Evolutionary conservation across 2,113 vertebrate genomes (phyloP).

Genomic region (Pogonocichla stellata): DNA sequence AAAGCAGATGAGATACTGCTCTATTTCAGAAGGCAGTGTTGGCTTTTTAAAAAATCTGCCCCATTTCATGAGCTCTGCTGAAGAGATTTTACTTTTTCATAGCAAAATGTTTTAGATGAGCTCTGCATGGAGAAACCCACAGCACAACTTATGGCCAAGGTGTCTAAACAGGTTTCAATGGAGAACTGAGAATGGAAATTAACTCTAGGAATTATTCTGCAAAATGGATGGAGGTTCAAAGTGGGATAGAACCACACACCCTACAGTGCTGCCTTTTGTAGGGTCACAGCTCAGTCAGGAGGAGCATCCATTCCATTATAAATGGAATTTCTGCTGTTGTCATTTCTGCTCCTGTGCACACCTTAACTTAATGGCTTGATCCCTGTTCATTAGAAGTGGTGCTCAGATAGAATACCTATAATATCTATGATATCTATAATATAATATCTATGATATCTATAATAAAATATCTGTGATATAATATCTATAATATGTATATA

Average conservation of each 20-base stretch:
- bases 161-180: not conserved
- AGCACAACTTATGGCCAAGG: not conserved
- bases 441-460: not conserved
- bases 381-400: fast-evolving
- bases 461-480: too few relatives aligned
- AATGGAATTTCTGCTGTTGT: not conserved
- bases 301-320: not conserved
- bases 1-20: constrained; percentile 50
- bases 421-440: too few relatives aligned
- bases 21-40: not conserved
- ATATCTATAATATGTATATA: too few relatives aligned
- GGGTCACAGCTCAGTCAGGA: not conserved
- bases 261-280: not conserved
- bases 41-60: constrained; percentile 17
- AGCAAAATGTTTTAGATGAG: constrained; percentile 30
- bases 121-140: not conserved
- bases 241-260: not conserved
- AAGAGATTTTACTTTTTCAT: not conserved
- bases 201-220: not conserved
- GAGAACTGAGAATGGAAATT: not conserved
- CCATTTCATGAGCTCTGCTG: constrained; percentile 27
- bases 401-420: not conserved
- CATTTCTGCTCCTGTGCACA: not conserved
- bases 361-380: not conserved
- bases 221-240: not conserved